phyloP scores from a whole-genome alignment of 2,888 invertebrate genomes.

The Drosophila yooni region DNA sequence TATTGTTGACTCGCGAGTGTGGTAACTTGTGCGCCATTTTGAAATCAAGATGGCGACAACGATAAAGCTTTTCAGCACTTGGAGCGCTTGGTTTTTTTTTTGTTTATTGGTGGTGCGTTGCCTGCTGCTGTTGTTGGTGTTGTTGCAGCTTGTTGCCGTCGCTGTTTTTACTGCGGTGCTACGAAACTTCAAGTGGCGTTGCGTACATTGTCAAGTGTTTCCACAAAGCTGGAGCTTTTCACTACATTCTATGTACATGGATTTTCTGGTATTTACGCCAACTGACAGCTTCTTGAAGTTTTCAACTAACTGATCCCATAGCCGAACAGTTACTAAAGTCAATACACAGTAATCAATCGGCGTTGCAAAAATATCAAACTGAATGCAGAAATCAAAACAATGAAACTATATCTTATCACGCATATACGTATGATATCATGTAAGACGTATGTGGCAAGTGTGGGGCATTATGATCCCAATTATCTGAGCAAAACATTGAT shows the following conservation, averaged over 20 bases:
- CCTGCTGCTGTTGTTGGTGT: conserved; percentile 14
- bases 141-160: conserved; percentile 18
- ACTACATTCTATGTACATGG: not conserved
- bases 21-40: conserved; percentile 65
- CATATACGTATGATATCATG: conserved; percentile 66
- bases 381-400: conserved; percentile 38
- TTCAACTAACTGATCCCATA: conserved; percentile 49
- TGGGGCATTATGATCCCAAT: conserved; percentile 64
- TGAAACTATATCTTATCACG: conserved; percentile 70
- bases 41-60: conserved; percentile 72
- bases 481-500: conserved; percentile 68
- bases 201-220: conserved; percentile 26
- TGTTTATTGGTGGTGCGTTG: conserved; percentile 9
- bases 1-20: conserved; percentile 41
- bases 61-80: conserved; percentile 58
- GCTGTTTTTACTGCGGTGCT: conserved; percentile 23
- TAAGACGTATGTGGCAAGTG: conserved; percentile 44
- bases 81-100: conserved; percentile 14
- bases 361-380: conserved; percentile 30
- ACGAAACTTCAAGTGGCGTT: conserved; percentile 15
- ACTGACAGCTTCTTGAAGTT: conserved; percentile 20
- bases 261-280: not conserved
- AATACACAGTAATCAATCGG: conserved; percentile 47
- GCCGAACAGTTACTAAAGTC: conserved; percentile 47
- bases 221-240: conserved; percentile 8